Evolutionary conservation across 2,797 vertebrate species (phyloP), one percentile per base, ranked within the genome.

Genomic region (Tarsius wallacei): DNA sequence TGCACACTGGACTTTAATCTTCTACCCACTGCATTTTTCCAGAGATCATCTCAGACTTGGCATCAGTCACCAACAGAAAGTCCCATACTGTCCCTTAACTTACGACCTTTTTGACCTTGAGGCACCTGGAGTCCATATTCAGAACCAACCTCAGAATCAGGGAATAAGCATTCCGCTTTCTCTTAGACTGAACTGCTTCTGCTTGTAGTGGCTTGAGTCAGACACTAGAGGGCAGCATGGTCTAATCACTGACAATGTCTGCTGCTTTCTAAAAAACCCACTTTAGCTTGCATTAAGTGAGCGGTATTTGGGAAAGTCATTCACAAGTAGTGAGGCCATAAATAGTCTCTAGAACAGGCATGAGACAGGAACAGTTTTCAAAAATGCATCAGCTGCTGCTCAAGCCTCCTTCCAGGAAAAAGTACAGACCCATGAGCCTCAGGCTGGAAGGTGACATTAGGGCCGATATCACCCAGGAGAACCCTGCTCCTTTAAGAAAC

Each of bases 151-250:
- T 84, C 70, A 70, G 86, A 87, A 83, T 55, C 49, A 1, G 5
- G 31, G 66, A 80, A 31, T 19, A 33, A 49, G 11, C 26, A 21
- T 78, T 21, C 31, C n/a, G 63, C 68, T 66, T 36, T 76, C 61
- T 33, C 24, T 13, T 5, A 22, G 47, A 77, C 47, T 21, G 13
- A 91, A 90, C 5, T 3, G 33, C 17, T 86, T 68, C 42, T 31
- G 31, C 7, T 51, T 59, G 90, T 1, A 31, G 66, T 26, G 21
- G 64, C 83, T 59, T 22, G 28, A 87, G 59, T 83, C 7, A 7
- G 87, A 93, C 98, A 97, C 95, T n/a, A 97, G 98, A 98, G 98
- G 98, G 98, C 98, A 98, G 97, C 95, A 96, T 26, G 53, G 49
- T 22, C 94, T 87, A 93, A 84, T 0, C 9, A 5, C 78, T n/a